Percentiles rank a stretch among this genome's conserved stretches.
phyloP scores from a whole-genome alignment of 2,113 vertebrate species.

The Uria lomvia region DNA sequence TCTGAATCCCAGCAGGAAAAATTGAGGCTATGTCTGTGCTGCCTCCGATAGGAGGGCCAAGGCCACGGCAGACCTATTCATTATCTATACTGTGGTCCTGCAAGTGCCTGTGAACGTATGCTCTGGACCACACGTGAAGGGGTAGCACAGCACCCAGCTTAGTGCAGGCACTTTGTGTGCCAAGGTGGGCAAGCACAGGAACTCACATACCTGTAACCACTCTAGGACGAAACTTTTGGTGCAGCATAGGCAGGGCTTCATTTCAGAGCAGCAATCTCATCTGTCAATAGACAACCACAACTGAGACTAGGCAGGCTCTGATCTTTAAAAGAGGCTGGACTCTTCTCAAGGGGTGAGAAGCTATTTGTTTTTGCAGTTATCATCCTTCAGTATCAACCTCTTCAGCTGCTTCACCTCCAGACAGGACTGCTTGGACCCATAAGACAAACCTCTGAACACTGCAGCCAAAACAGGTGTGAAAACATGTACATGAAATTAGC shows the following conservation, averaged over 20 bases:
- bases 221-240: background rate
- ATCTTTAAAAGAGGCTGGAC: background rate
- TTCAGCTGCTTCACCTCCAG: background rate
- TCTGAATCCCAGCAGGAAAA: background rate
- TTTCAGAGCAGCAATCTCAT: background rate
- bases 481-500: background rate
- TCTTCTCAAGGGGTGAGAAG: background rate
- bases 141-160: background rate
- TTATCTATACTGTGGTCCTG: background rate
- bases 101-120: background rate
- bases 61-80: background rate
- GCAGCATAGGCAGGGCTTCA: background rate
- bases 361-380: background rate
- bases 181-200: background rate
- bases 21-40: background rate
- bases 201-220: background rate
- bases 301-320: background rate
- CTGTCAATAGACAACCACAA: background rate
- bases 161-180: fast-evolving
- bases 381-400: background rate
- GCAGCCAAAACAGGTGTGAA: background rate
- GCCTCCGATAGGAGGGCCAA: background rate
- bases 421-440: background rate
- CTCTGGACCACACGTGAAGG: fast-evolving
- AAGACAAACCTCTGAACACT: background rate